Conservation (phyloP, 2,888 invertebrate genomes). For the Oxyscelio sp. region DNA sequence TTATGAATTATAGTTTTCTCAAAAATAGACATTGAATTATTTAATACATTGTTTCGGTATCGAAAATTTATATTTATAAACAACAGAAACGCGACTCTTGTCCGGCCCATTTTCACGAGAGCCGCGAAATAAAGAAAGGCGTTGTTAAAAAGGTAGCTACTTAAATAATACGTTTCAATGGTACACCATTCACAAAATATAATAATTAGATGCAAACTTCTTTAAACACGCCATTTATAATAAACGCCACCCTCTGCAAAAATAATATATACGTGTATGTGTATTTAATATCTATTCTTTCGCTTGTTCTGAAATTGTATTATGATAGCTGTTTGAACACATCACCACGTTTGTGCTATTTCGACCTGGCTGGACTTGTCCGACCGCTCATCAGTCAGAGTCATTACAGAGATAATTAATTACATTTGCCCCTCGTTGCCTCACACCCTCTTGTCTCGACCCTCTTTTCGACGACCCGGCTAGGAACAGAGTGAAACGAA, state of each 20-base stretch:
- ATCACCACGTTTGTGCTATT: slow-evolving; percentile 87
- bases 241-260: too few species aligned
- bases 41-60: too few species aligned
- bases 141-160: too few species aligned
- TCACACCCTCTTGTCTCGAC: slow-evolving; percentile 85
- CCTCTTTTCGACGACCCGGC: slow-evolving; percentile 78
- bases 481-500: slow-evolving; percentile 82
- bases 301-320: slow-evolving; percentile 67
- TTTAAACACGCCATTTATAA: too few species aligned
- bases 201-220: too few species aligned
- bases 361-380: slow-evolving; percentile 88
- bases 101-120: slow-evolving; percentile 4
- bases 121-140: slow-evolving; percentile 42
- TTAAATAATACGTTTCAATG: slow-evolving; percentile 36
- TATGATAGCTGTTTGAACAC: slow-evolving; percentile 75
- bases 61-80: slow-evolving; percentile 60
- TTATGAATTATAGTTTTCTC: too few species aligned
- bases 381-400: slow-evolving; percentile 91
- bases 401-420: slow-evolving; percentile 91
- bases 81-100: slow-evolving; percentile 41
- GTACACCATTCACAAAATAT: too few species aligned
- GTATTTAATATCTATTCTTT: slow-evolving; percentile 37
- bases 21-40: too few species aligned
- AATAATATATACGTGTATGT: slow-evolving; percentile 17
- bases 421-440: slow-evolving; percentile 90